Base-by-base conservation (phyloP, 2,113 vertebrate species). In the Rhynchopsitta pachyrhyncha region DNA sequence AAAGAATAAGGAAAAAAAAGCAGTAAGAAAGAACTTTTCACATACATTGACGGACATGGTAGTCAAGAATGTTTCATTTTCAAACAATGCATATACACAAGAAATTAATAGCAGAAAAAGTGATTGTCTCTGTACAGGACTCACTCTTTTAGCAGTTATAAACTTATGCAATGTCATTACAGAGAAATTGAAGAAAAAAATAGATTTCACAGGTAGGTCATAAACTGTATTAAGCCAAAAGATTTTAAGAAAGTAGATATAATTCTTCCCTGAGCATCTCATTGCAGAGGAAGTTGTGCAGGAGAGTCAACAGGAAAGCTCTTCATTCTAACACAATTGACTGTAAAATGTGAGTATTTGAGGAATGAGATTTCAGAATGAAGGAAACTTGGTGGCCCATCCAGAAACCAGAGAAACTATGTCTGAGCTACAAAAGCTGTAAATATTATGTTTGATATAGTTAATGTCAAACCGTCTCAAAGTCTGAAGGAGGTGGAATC, bases 1-100 rank as follows among this genome's bases (percentile, higher is more conserved):
- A 20, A 73, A 78, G 37, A 31, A 35, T 63, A 73, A 73, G 22
- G n/a, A 70, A 59, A 66, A n/a, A 59, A 59, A 59, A 22, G 5
- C 57, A 59, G 57, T n/a, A n/a, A 59, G 20, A 59, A 59, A 14
- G 55, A 57, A 13, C 23, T 15, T 59, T 59, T n/a, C 19, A 33
- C 1, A 2, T 35, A 35, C 2, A 11, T 37, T 33, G 25, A 66
- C 8, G 24, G 6, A 25, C 9, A 5, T 16, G 7, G 6, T 18
- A 13, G 6, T 13, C 42, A 63, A 53, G 17, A 76, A n/a, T 11
- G 1, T 70, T 88, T 46, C 37, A 3, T 23, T 82, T 94, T 74
- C 50, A 67, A 86, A 77, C 41, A 70, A 88, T 22, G 31, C 8
- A n/a, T 67, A 12, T 49, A 37, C 35, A 86, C 4, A 29, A 85